Percentiles rank a stretch among this genome's conserved stretches.
Evolutionary conservation across 1,140 invertebrate genomes (phyloP).

Genomic region (Drosophila quadrilineata): DNA sequence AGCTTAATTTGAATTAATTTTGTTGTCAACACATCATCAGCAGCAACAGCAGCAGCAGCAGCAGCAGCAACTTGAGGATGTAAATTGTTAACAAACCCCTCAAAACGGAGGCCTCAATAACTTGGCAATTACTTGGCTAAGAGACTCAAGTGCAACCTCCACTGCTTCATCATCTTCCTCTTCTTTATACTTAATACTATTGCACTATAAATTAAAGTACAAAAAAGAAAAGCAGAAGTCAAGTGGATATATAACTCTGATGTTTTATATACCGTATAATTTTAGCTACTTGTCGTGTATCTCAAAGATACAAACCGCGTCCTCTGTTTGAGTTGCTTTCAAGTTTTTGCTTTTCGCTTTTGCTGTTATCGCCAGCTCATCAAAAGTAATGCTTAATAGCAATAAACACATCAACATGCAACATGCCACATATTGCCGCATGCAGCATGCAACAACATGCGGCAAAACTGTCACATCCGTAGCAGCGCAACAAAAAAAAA

Average conservation of each 20-base stretch:
- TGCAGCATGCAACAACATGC: constrained; percentile 21
- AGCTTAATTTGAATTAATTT: constrained; percentile 75
- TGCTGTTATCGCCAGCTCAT: constrained; percentile 53
- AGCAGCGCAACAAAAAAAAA: constrained; percentile 20
- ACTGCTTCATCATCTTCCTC: too few species aligned
- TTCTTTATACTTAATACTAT: too few species aligned
- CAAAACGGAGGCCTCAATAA: too few species aligned
- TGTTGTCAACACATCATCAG: constrained; percentile 76
- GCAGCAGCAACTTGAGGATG: too few species aligned
- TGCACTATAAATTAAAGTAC: not conserved
- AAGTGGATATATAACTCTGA: not conserved
- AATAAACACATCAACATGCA: constrained; percentile 70
- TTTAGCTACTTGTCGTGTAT: too few species aligned
- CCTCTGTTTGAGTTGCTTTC: not conserved
- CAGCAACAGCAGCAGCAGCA: too few species aligned
- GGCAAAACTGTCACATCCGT: constrained; percentile 51
- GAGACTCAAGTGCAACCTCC: too few species aligned
- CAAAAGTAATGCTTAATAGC: constrained; percentile 56
- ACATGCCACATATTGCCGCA: constrained; percentile 28
- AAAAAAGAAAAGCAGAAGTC: not conserved
- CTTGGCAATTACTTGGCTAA: too few species aligned
- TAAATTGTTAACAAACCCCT: constrained; percentile 59
- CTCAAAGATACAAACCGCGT: too few species aligned
- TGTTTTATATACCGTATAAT: too few species aligned
- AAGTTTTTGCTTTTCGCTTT: constrained; percentile 1